These are phyloP conservation scores for Beris morrisii DNA, from an alignment of 2,888 invertebrate genomes.

Conservation along the genomic window DNA sequence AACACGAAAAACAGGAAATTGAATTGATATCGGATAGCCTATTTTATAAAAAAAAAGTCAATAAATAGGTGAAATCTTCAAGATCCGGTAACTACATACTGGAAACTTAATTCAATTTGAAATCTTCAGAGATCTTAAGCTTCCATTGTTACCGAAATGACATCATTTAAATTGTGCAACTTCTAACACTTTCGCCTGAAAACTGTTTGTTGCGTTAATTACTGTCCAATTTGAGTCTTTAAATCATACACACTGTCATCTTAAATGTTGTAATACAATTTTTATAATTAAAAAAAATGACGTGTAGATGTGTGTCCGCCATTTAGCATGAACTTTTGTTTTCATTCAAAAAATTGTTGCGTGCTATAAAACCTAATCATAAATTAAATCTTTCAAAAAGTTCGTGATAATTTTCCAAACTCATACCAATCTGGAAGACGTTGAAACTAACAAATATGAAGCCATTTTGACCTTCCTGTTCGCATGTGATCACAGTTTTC, in stretches of 20 bases:
- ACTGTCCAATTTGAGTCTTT: constrained; percentile 1
- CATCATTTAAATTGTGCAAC: constrained; percentile 2
- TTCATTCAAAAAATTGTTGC: not conserved
- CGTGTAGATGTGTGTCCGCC: not conserved
- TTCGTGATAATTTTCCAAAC: constrained; percentile 7
- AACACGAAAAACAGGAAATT: too few species aligned
- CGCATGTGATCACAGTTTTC: not conserved
- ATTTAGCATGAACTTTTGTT: not conserved
- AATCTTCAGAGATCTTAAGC: too few species aligned
- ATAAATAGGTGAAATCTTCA: too few species aligned
- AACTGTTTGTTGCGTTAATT: constrained; percentile 11
- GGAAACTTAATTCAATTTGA: too few species aligned
- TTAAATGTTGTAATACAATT: constrained; percentile 4
- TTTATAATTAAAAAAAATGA: constrained; percentile 4
- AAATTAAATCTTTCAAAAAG: constrained; percentile 15
- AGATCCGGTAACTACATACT: too few species aligned
- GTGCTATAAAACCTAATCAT: constrained; percentile 18
- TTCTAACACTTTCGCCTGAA: constrained; percentile 15
- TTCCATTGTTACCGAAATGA: too few species aligned
- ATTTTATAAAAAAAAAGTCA: too few species aligned
- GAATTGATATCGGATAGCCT: too few species aligned
- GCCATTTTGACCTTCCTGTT: too few species aligned
- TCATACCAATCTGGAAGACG: not conserved
- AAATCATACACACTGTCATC: constrained; percentile 8
- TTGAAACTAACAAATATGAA: too few species aligned